Evolutionary conservation across 2,113 vertebrate genomes (phyloP).

Genomic region (Melanerpes formicivorus): DNA sequence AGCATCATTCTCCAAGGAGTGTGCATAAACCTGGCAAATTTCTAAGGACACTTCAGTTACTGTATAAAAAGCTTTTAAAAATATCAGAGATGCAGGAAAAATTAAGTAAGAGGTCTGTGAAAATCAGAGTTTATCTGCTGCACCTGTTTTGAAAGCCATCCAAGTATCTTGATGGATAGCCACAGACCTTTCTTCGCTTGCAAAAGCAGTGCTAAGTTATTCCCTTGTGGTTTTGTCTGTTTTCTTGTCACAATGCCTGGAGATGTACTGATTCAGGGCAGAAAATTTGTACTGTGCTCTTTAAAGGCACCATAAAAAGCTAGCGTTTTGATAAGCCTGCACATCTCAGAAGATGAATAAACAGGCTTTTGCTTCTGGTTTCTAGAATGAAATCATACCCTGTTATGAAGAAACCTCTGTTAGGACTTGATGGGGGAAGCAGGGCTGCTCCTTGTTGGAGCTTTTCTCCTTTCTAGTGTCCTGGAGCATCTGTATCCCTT

Average conservation of each 20-base stretch:
- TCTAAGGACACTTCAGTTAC: conserved; percentile 18
- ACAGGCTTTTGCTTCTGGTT: conserved; percentile 10
- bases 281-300: conserved; percentile 34
- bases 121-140: background rate
- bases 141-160: background rate
- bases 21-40: background rate
- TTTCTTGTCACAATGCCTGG: conserved; percentile 25
- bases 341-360: background rate
- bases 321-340: background rate
- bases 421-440: background rate
- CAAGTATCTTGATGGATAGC: background rate
- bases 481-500: background rate
- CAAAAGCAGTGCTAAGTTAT: background rate
- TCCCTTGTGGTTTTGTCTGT: background rate
- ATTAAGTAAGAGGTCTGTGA: background rate
- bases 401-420: background rate
- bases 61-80: conserved; percentile 28
- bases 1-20: background rate
- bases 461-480: background rate
- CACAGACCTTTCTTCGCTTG: background rate
- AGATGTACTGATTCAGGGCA: background rate
- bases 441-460: background rate
- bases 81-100: conserved; percentile 1
- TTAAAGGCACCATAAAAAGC: conserved; percentile 20
- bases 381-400: background rate